Base-by-base conservation (phyloP, 2,888 invertebrate genomes). In the Drosophila histrio region DNA sequence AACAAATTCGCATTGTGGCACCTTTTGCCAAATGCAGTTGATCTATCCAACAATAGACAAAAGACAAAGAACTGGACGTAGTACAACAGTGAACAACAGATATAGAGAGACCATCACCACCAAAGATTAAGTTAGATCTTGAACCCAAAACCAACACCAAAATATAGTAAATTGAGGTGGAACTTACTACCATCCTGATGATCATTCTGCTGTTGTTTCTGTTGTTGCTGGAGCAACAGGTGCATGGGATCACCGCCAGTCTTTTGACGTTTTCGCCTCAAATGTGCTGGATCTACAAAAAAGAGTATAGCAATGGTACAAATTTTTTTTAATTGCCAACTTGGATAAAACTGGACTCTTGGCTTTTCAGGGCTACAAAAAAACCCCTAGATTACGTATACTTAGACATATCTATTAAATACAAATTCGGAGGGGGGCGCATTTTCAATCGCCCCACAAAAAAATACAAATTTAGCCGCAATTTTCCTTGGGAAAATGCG, bases 201-300 rank as follows among this genome's bases (percentile, higher is more conserved):
- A 82, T 91, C 88, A 75, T 75, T 87, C 69, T 87, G 87, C 65
- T 88, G 85, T 47, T 87, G 83, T 47, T 89, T 77, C 53, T 88
- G 86, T 67, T 87, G 79, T 58, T 90, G 89, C 73, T 90, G 89
- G 54, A 89, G 87, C 82, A 92, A 85, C 90, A 91, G 89, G 91
- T 93, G 89, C 85, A 89, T 78, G 62, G 93, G 82, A 86, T 91
- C 91, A 64, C 90, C 90, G 72, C 89, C 90, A 79, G 89, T 89
- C 87, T 90, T 91, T 92, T 91, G 91, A 79, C 91, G 90, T 82
- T 91, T 91, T 60, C 91, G 91, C 79, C 93, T 94, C 91, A 93
- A 91, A 81, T 92, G 92, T 90, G 92, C 93, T 87, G 93, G 93
- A 92, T 94, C 94, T 94, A 94, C 86, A 93, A 93, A 91, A 91